phyloP scores from a whole-genome alignment of 1,140 invertebrate genomes.

The Drosophila mauritiana region DNA sequence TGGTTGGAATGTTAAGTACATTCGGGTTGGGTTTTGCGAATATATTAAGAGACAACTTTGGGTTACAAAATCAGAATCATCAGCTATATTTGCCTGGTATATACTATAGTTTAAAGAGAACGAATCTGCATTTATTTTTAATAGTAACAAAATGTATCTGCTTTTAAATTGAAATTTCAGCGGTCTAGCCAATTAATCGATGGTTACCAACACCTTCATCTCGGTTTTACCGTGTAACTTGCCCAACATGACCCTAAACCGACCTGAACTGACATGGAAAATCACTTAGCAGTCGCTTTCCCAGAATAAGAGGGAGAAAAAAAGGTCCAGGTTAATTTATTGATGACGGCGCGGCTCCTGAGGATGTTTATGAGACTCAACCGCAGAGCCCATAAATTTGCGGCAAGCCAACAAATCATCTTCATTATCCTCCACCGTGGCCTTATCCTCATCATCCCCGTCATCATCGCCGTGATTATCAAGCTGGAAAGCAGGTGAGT shows the following conservation, averaged over 20 bases:
- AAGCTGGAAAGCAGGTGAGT: slow-evolving; percentile 8
- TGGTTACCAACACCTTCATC: slow-evolving; percentile 7
- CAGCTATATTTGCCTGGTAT: too few relatives aligned
- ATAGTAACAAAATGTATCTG: too few relatives aligned
- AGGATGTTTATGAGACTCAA: slow-evolving; percentile 58
- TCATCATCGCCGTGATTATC: slow-evolving; percentile 17
- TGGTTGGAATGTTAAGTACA: slow-evolving; percentile 16
- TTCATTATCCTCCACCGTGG: slow-evolving; percentile 29
- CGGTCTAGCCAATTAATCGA: slow-evolving; percentile 16
- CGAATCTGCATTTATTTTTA: too few relatives aligned
- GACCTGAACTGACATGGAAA: slow-evolving; percentile 56
- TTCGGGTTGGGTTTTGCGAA: neutral
- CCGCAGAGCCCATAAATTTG: slow-evolving; percentile 65
- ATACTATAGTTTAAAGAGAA: too few relatives aligned
- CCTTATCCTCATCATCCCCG: slow-evolving; percentile 8
- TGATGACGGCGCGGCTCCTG: slow-evolving; percentile 29
- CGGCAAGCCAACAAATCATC: slow-evolving; percentile 67
- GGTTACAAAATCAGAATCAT: too few relatives aligned
- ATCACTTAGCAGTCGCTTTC: slow-evolving; percentile 63
- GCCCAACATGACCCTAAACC: slow-evolving; percentile 5
- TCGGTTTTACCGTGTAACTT: neutral
- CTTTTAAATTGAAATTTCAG: neutral
- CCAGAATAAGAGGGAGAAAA: slow-evolving; percentile 6
- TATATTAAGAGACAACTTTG: neutral
- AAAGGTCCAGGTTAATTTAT: slow-evolving; percentile 62